These are phyloP conservation scores for Haliclona indistincta DNA, from an alignment of 37 sponge, comb jelly and placozoan species.

Conservation along the genomic window DNA sequence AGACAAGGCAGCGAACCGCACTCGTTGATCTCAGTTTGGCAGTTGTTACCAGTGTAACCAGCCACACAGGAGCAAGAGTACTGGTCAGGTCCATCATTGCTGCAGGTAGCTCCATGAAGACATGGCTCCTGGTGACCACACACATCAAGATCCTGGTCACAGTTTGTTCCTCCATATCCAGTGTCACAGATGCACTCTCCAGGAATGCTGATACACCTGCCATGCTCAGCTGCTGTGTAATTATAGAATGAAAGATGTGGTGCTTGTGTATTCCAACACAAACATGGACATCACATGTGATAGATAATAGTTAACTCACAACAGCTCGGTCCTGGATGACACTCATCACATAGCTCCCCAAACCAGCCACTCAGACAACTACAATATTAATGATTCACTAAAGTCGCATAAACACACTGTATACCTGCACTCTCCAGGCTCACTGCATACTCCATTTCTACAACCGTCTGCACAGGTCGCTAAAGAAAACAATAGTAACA, in stretches of 20 bases:
- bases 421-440: constrained; percentile 44
- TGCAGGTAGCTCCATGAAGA: no score
- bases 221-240: constrained; percentile 2
- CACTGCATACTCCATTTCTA: constrained; percentile 24
- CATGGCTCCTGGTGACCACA: constrained; percentile 39
- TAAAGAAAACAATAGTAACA: constrained; percentile 1
- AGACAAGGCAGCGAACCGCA: constrained; percentile 17
- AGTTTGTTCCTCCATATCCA: constrained; percentile 43
- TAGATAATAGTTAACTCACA: no score
- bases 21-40: constrained; percentile 20
- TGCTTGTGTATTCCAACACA: no score
- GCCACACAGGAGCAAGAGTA: constrained; percentile 40
- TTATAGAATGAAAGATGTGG: no score
- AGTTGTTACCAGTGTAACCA: constrained; percentile 45
- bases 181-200: constrained; percentile 25
- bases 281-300: no score
- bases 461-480: constrained; percentile 41
- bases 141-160: constrained; percentile 31
- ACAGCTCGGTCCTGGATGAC: constrained; percentile 11
- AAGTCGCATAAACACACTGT: no score
- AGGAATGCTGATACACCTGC: constrained; percentile 11
- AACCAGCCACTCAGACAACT: constrained; percentile 43
- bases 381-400: background rate
- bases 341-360: constrained; percentile 31
- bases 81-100: constrained; percentile 2